Percentiles rank a stretch among this genome's conserved stretches.
phyloP scores from a whole-genome alignment of 2,797 vertebrate species.

The Phrynocephalus vlangalii region DNA sequence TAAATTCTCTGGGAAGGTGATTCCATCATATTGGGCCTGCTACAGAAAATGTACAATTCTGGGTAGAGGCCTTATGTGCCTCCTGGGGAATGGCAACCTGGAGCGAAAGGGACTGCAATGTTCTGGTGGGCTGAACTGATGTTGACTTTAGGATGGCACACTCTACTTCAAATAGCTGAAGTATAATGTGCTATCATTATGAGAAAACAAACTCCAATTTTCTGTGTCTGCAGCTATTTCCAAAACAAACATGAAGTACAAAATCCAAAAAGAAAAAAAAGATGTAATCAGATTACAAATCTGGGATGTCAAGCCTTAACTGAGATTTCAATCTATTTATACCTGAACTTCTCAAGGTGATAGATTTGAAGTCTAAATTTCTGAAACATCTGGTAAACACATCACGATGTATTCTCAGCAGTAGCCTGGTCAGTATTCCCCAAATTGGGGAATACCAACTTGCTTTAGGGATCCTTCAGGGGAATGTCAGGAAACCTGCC shows the following conservation, averaged over 20 bases:
- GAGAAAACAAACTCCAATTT: neutral
- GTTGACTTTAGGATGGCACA: too few species aligned
- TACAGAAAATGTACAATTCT: too few species aligned
- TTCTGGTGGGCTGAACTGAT: too few species aligned
- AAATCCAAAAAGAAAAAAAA: neutral
- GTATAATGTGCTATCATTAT: neutral
- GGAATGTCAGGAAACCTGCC: constrained; percentile 29
- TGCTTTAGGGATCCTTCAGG: constrained; percentile 16
- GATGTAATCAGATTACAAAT: neutral
- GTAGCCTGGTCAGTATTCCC: constrained; percentile 7
- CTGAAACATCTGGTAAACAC: constrained; percentile 31
- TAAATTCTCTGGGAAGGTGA: too few species aligned
- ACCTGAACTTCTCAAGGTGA: neutral
- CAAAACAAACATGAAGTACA: neutral
- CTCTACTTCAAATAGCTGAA: neutral
- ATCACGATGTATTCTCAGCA: constrained; percentile 33
- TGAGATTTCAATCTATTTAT: constrained; percentile 21
- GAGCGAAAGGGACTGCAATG: too few species aligned
- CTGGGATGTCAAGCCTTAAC: neutral
- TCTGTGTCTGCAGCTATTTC: neutral
- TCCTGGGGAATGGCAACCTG: too few species aligned
- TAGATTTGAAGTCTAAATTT: neutral
- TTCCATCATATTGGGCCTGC: too few species aligned
- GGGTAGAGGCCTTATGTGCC: too few species aligned
- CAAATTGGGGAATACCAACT: constrained; percentile 15